Conservation (phyloP, 2,888 invertebrate genomes). For the Mythimna albipuncta region DNA sequence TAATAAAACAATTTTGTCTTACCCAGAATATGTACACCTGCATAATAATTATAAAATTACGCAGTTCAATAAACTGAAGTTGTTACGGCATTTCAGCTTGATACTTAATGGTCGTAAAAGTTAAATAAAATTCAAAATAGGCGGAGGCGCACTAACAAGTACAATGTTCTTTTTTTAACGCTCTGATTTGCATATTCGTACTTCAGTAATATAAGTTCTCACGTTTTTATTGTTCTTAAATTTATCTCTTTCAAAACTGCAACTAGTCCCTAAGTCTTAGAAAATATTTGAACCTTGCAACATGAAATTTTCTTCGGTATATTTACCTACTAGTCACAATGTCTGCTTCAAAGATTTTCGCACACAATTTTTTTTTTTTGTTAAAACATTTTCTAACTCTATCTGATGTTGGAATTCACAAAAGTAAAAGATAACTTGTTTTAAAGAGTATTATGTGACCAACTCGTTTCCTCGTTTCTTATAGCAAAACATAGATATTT, state of each 20-base stretch:
- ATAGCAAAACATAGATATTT: slow-evolving; percentile 38
- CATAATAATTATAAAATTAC: slow-evolving; percentile 17
- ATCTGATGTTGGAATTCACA: slow-evolving; percentile 19
- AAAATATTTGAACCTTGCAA: background rate
- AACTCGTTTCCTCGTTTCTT: slow-evolving; percentile 39
- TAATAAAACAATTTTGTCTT: background rate
- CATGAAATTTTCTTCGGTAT: slow-evolving; percentile 10
- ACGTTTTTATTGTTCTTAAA: slow-evolving; percentile 70
- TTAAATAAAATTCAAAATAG: slow-evolving; percentile 30
- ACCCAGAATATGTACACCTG: background rate
- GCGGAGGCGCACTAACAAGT: slow-evolving; percentile 57
- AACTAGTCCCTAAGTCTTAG: background rate
- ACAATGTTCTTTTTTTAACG: slow-evolving; percentile 69
- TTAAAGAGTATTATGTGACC: slow-evolving; percentile 40
- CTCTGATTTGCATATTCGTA: slow-evolving; percentile 72
- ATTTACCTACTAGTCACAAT: background rate
- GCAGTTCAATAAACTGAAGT: slow-evolving; percentile 21
- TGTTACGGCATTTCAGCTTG: slow-evolving; percentile 26
- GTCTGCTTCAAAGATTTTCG: slow-evolving; percentile 12
- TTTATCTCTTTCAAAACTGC: slow-evolving; percentile 50
- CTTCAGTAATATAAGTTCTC: slow-evolving; percentile 66
- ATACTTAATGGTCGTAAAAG: slow-evolving; percentile 35
- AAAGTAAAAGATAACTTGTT: slow-evolving; percentile 33
- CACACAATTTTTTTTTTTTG: background rate
- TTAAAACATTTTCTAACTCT: slow-evolving; percentile 8